These are phyloP conservation scores for Magallana angulata DNA, from an alignment of 1,140 invertebrate species.

Conservation along the genomic window DNA sequence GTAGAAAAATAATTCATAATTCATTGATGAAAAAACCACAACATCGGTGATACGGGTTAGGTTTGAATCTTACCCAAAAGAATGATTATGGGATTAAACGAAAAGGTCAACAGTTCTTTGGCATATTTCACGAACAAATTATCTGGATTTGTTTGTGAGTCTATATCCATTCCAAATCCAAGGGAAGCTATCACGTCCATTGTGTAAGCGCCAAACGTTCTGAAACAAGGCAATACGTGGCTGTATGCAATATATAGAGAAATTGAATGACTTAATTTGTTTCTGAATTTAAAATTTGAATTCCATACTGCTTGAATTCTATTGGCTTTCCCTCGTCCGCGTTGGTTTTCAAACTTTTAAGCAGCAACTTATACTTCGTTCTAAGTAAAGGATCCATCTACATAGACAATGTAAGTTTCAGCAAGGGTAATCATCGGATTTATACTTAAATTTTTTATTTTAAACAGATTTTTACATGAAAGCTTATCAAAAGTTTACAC, in stretches of 20 bases:
- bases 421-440: too few species aligned
- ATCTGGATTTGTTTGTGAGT: constrained; percentile 81
- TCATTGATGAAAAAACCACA: too few species aligned
- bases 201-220: constrained; percentile 80
- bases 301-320: neutral
- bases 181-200: constrained; percentile 84
- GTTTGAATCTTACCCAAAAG: constrained; percentile 37
- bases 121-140: constrained; percentile 70
- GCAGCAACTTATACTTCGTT: neutral
- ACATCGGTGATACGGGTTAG: too few species aligned
- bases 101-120: constrained; percentile 40
- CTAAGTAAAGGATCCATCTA: neutral
- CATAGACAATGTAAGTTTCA: neutral
- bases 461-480: too few species aligned
- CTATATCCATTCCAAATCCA: constrained; percentile 82
- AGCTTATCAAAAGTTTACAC: too few species aligned
- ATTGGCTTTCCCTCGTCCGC: neutral
- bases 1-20: too few species aligned
- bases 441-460: too few species aligned
- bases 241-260: too few species aligned
- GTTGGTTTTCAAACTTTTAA: neutral
- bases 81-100: constrained; percentile 6
- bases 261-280: too few species aligned
- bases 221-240: constrained; percentile 28
- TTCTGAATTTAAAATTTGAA: too few species aligned